Evolutionary conservation across 2,113 vertebrate genomes (phyloP).

Genomic region (Nothobranchius kuhntae): DNA sequence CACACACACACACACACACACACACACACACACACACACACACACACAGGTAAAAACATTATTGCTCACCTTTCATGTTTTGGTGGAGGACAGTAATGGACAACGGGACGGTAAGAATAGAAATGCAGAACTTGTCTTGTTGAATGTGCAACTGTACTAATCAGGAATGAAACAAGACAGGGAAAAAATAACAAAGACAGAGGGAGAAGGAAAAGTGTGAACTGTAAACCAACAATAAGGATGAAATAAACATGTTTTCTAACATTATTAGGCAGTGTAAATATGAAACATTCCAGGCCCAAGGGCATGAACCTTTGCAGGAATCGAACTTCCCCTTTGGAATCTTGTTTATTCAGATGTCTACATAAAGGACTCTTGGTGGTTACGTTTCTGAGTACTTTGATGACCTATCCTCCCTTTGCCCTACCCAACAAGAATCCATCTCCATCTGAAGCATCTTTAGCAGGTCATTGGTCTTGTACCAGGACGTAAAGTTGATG

Average conservation of each 20-base stretch:
- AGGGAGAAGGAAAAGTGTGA: slow-evolving; percentile 44
- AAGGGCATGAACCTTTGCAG: slow-evolving; percentile 62
- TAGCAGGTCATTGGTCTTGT: slow-evolving; percentile 14
- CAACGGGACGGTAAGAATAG: too few relatives aligned
- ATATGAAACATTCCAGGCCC: slow-evolving; percentile 67
- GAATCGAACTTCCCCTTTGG: slow-evolving; percentile 31
- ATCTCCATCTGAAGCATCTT: slow-evolving; percentile 36
- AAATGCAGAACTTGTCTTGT: too few relatives aligned
- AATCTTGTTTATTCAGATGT: slow-evolving; percentile 58
- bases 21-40: too few relatives aligned
- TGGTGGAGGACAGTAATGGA: too few relatives aligned
- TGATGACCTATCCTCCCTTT: slow-evolving; percentile 59
- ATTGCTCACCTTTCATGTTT: too few relatives aligned
- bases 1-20: too few relatives aligned
- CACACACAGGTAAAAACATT: too few relatives aligned
- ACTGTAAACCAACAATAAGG: slow-evolving; percentile 56
- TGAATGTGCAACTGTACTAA: too few relatives aligned
- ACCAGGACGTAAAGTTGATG: slow-evolving; percentile 9
- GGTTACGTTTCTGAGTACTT: slow-evolving; percentile 30
- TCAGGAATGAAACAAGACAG: slow-evolving; percentile 11
- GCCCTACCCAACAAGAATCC: slow-evolving; percentile 31
- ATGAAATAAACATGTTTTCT: slow-evolving; percentile 60
- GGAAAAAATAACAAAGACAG: slow-evolving; percentile 21
- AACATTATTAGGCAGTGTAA: slow-evolving; percentile 67
- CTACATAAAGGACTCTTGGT: slow-evolving; percentile 27